Base-by-base conservation (phyloP, 2,888 invertebrate species). In the Oscheius myriophilus region DNA sequence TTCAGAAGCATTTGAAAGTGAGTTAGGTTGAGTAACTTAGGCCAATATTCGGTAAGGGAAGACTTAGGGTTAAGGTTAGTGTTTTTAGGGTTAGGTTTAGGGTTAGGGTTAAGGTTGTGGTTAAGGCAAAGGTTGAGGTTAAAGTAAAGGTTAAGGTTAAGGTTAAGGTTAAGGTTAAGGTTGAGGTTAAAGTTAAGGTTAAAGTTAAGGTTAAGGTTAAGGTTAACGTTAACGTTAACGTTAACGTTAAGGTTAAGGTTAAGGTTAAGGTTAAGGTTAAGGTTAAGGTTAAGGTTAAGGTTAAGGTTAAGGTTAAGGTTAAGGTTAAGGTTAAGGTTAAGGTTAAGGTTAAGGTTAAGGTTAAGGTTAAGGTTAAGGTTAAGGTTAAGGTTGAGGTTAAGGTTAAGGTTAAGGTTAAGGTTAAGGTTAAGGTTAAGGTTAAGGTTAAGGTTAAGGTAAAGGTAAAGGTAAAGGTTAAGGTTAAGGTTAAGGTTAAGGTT, bases 1-100 rank as follows among this genome's bases (percentile, higher is more conserved):
- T 0, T 92, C 93, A 87, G 96, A 96, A 87, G 95, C 61, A 68
- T 26, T 63, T 83, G 23, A 78, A 80, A 54, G 76, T 74, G 49
- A 18, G 42, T 18, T 2, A 42, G 14, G 12, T 14, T 21, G 23
- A 41, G 45, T 12, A 39, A 49, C n/a, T n/a, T n/a, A n/a, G n/a
- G n/a, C n/a, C n/a, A n/a, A n/a, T n/a, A n/a, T n/a, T n/a, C n/a
- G n/a, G n/a, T n/a, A n/a, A n/a, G n/a, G n/a, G n/a, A n/a, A n/a
- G n/a, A n/a, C n/a, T n/a, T n/a, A n/a, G n/a, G 25, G n/a, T 55
- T 18, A 39, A 39, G 39, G 26, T n/a, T n/a, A n/a, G n/a, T n/a
- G n/a, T n/a, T n/a, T n/a, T n/a, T n/a, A n/a, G n/a, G n/a, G n/a
- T n/a, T n/a, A n/a, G n/a, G n/a, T n/a, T n/a, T n/a, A n/a, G n/a